phyloP scores from a whole-genome alignment of 2,888 invertebrate species.

The Scelioninae gen. 1 region DNA sequence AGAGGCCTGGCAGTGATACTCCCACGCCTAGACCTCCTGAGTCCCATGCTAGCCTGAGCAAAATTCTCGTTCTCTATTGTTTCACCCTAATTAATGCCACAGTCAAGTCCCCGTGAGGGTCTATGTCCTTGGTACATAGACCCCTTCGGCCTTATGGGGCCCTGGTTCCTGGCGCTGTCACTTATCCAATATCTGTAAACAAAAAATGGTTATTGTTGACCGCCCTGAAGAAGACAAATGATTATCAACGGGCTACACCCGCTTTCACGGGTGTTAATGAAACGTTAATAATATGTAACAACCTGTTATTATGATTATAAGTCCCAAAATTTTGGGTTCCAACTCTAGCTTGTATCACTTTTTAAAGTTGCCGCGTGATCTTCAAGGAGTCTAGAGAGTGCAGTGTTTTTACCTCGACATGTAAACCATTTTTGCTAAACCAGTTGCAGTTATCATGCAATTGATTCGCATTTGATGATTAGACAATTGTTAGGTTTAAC shows the following conservation, averaged over 20 bases:
- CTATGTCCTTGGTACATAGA: conserved; percentile 30
- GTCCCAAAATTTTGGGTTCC: conserved; percentile 22
- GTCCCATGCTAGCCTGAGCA: conserved; percentile 79
- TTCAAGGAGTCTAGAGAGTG: too few relatives aligned
- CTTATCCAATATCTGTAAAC: conserved; percentile 84
- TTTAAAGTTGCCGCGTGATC: too few relatives aligned
- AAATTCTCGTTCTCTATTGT: conserved; percentile 84
- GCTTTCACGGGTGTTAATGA: conserved; percentile 18
- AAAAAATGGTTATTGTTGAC: conserved; percentile 81
- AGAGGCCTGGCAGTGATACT: conserved; percentile 74
- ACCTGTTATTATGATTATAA: not conserved
- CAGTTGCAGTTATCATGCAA: not conserved
- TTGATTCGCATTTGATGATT: conserved; percentile 50
- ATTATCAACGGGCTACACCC: conserved; percentile 41
- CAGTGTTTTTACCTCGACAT: not conserved
- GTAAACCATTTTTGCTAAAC: conserved; percentile 4
- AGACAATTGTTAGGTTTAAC: conserved; percentile 70
- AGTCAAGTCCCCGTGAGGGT: conserved; percentile 55
- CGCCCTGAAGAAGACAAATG: conserved; percentile 74
- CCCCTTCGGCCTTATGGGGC: conserved; percentile 73
- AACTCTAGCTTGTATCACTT: too few relatives aligned
- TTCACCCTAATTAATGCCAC: conserved; percentile 82
- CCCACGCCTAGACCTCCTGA: conserved; percentile 82
- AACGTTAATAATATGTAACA: conserved; percentile 7
- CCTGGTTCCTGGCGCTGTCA: conserved; percentile 82